Evolutionary conservation across 2,888 invertebrate genomes (phyloP).

Genomic region (Synergus itoensis): DNA sequence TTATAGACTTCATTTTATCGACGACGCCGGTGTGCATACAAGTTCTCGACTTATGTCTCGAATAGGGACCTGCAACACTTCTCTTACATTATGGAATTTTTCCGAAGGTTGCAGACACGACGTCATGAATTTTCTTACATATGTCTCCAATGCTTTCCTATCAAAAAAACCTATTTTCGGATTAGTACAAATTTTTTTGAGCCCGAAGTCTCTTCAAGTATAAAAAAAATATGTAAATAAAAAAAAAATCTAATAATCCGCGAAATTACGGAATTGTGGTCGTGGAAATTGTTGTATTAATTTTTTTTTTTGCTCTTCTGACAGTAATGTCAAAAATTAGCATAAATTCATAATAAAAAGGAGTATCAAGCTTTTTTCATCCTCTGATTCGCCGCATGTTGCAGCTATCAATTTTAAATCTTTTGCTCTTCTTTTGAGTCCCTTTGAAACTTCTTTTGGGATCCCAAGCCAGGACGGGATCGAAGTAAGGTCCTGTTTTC

Average conservation of each 20-base stretch:
- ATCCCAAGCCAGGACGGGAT: conserved; percentile 27
- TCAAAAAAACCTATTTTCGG: background rate
- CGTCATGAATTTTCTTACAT: conserved; percentile 26
- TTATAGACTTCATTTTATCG: conserved; percentile 13
- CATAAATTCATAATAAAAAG: background rate
- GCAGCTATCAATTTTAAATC: conserved; percentile 38
- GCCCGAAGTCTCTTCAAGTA: too few species aligned
- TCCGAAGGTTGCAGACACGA: conserved; percentile 36
- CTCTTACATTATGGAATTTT: conserved; percentile 41
- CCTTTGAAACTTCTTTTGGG: conserved; percentile 40
- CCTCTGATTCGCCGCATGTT: conserved; percentile 15
- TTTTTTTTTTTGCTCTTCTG: background rate
- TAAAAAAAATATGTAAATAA: too few species aligned
- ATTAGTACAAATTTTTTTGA: background rate
- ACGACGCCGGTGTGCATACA: background rate
- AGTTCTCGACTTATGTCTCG: conserved; percentile 17
- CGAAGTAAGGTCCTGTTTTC: conserved; percentile 41
- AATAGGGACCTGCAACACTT: conserved; percentile 19
- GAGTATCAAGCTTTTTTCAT: background rate
- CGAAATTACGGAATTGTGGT: background rate
- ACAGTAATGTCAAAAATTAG: conserved; percentile 3
- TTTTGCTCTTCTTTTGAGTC: conserved; percentile 37
- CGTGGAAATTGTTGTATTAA: background rate
- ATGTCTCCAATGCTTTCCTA: background rate
- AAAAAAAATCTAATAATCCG: too few species aligned